Conservation (phyloP, 2,113 vertebrate species). For the Ifrita kowaldi region DNA sequence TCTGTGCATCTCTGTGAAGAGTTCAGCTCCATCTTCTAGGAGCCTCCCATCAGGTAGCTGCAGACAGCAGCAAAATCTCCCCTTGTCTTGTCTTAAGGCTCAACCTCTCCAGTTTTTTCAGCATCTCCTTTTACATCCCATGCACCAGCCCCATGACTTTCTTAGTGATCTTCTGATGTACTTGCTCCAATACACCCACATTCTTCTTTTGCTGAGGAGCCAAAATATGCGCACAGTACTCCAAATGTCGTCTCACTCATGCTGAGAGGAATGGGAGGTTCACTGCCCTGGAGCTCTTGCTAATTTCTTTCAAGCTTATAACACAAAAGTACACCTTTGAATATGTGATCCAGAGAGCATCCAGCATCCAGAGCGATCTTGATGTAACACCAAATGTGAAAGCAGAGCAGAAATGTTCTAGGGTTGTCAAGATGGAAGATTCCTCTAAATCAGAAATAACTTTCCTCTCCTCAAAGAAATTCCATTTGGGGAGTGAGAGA, state of each 20-base stretch:
- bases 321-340: not conserved
- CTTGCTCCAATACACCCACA: not conserved
- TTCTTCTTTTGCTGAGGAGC: not conserved
- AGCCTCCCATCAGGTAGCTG: not conserved
- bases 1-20: not conserved
- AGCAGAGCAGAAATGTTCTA: not conserved
- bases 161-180: not conserved
- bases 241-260: not conserved
- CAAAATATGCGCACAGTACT: not conserved
- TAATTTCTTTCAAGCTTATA: not conserved
- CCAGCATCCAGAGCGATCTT: not conserved
- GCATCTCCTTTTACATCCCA: not conserved
- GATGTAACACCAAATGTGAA: not conserved
- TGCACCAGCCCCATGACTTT: not conserved
- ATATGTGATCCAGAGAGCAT: not conserved
- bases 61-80: not conserved
- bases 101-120: rapidly evolving
- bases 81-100: not conserved
- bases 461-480: not conserved
- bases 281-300: not conserved
- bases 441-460: not conserved
- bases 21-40: not conserved
- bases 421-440: not conserved
- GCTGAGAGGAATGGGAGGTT: not conserved
- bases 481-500: not conserved